Evolutionary conservation across 2,888 invertebrate genomes (phyloP).

Genomic region (Dioctria linearis): DNA sequence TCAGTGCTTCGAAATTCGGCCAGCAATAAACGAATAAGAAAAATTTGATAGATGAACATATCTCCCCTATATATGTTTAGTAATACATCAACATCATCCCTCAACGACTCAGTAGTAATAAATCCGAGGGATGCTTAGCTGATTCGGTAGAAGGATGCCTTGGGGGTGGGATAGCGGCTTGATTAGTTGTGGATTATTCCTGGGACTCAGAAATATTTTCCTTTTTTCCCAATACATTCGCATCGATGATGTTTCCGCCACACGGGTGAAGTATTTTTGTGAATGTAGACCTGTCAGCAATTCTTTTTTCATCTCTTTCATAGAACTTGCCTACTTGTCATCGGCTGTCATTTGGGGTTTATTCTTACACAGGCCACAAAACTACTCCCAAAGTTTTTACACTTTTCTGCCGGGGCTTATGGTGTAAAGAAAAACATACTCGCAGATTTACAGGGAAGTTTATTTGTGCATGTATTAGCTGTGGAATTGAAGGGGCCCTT

Average conservation of each 20-base stretch:
- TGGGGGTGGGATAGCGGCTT: slow-evolving; percentile 30
- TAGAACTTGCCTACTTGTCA: slow-evolving; percentile 50
- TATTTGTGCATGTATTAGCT: slow-evolving; percentile 16
- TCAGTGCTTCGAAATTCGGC: slow-evolving; percentile 19
- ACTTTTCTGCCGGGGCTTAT: neutral
- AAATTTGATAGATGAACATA: slow-evolving; percentile 54
- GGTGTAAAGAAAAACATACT: slow-evolving; percentile 36
- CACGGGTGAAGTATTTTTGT: slow-evolving; percentile 35
- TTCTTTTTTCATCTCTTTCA: slow-evolving; percentile 41
- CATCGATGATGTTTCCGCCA: slow-evolving; percentile 22
- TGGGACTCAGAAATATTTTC: neutral
- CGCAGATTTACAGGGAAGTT: slow-evolving; percentile 10
- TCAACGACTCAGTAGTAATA: slow-evolving; percentile 45
- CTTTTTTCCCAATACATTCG: slow-evolving; percentile 13
- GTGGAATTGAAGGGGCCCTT: neutral
- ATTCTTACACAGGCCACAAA: slow-evolving; percentile 11
- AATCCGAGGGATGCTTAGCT: slow-evolving; percentile 47
- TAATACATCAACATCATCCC: slow-evolving; percentile 34
- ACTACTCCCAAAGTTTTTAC: slow-evolving; percentile 36
- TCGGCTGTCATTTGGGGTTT: slow-evolving; percentile 50
- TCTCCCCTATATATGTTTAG: neutral
- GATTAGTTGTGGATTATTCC: slow-evolving; percentile 35
- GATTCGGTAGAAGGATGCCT: slow-evolving; percentile 37
- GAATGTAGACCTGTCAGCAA: slow-evolving; percentile 30
- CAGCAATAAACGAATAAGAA: slow-evolving; percentile 53